Evolutionary conservation across 2,113 vertebrate genomes (phyloP).

Genomic region (Xiphophorus maculatus): DNA sequence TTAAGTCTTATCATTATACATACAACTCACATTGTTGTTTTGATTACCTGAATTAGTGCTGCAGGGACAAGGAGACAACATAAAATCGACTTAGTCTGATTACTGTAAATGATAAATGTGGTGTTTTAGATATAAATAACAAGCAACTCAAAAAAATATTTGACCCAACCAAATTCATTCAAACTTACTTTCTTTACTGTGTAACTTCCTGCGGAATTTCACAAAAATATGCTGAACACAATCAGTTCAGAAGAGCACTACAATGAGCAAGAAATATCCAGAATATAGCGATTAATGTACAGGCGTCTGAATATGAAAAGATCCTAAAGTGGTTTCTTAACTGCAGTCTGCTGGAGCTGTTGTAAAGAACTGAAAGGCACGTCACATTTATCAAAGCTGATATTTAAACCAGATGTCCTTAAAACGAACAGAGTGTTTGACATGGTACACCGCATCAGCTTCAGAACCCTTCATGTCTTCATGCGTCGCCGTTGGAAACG

Average conservation of each 20-base stretch:
- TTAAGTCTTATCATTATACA: conserved; percentile 7
- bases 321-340: conserved; percentile 27
- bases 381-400: conserved; percentile 51
- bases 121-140: conserved; percentile 27
- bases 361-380: conserved; percentile 68
- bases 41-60: conserved; percentile 5
- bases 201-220: conserved; percentile 21
- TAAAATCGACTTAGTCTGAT: conserved; percentile 19
- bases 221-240: conserved; percentile 52
- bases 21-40: conserved; percentile 17
- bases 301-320: conserved; percentile 44
- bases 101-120: conserved; percentile 20
- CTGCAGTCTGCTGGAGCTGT: conserved; percentile 34
- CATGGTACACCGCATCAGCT: conserved; percentile 24
- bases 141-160: conserved; percentile 14
- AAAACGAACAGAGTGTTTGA: conserved; percentile 33
- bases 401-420: conserved; percentile 43
- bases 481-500: conserved; percentile 1
- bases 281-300: conserved; percentile 46
- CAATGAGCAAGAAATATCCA: conserved; percentile 26
- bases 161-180: neutral
- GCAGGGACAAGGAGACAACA: neutral
- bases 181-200: conserved; percentile 18
- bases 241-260: conserved; percentile 36
- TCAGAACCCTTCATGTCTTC: neutral